Percentiles rank a stretch among this genome's conserved stretches.
These are phyloP conservation scores for Amblyteles armatorius DNA, from an alignment of 2,888 invertebrate species.

Conservation along the genomic window DNA sequence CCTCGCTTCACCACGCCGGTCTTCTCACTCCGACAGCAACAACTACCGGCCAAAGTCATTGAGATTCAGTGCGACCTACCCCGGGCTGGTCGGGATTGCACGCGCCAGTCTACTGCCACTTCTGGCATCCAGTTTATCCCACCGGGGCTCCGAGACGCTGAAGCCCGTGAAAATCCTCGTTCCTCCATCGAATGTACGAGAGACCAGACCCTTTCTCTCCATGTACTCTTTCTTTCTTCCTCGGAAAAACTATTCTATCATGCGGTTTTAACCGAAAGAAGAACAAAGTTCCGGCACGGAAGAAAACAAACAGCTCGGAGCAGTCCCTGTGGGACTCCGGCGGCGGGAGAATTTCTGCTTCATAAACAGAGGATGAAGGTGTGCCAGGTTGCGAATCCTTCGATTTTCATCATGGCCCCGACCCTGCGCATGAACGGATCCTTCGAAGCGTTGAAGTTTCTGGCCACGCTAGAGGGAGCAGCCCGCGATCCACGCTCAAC, in stretches of 20 bases:
- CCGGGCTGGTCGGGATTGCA: conserved; percentile 55
- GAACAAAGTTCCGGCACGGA: neutral
- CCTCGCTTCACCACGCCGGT: neutral
- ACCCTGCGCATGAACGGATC: neutral
- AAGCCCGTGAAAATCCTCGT: conserved; percentile 23
- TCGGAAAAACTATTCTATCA: conserved; percentile 11
- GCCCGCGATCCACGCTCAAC: neutral
- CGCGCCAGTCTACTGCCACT: conserved; percentile 27
- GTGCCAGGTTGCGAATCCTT: neutral
- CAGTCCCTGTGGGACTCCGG: neutral
- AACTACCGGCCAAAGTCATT: conserved; percentile 58
- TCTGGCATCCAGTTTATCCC: conserved; percentile 40
- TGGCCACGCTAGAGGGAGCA: neutral
- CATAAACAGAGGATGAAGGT: neutral
- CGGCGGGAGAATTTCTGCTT: neutral
- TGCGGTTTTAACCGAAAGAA: neutral
- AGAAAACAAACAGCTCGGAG: neutral
- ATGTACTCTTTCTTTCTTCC: conserved; percentile 9
- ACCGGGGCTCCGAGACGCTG: conserved; percentile 12
- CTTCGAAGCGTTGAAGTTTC: neutral
- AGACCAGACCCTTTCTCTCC: neutral
- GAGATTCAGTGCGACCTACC: conserved; percentile 62
- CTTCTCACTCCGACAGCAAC: conserved; percentile 23
- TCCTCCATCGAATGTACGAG: conserved; percentile 3
- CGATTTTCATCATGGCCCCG: neutral